These are phyloP conservation scores for Recurvirostra avosetta DNA, from an alignment of 2,113 vertebrate species.

Conservation along the genomic window DNA sequence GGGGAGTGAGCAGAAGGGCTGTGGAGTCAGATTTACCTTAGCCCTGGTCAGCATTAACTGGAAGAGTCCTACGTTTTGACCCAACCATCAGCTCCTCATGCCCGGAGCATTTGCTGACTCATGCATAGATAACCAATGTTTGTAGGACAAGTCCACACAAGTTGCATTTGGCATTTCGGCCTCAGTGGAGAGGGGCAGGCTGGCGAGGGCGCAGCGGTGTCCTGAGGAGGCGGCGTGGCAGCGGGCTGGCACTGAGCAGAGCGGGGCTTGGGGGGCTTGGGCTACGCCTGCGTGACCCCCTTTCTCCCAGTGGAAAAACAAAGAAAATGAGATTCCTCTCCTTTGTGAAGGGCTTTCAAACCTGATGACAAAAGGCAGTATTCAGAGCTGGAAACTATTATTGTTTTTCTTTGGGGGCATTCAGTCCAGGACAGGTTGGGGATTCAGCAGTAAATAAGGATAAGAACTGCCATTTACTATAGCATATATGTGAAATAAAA, in stretches of 20 bases:
- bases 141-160: background rate
- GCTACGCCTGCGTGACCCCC: background rate
- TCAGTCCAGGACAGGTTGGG: conserved; percentile 38
- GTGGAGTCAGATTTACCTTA: background rate
- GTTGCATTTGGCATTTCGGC: background rate
- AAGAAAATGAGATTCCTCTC: conserved; percentile 59
- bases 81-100: background rate
- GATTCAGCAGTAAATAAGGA: conserved; percentile 5
- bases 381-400: conserved; percentile 48
- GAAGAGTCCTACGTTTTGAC: background rate
- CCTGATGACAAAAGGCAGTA: conserved; percentile 50
- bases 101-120: background rate
- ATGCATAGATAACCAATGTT: background rate
- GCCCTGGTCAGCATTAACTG: background rate
- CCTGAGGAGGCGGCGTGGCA: background rate
- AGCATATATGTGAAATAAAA: background rate
- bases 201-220: background rate
- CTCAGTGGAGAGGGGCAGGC: background rate
- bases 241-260: background rate
- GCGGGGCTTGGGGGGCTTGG: background rate
- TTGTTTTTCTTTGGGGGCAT: conserved; percentile 39
- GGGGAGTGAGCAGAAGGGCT: background rate
- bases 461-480: background rate
- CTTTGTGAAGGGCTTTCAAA: conserved; percentile 57
- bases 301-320: conserved; percentile 42